These are phyloP conservation scores for Rhynchophorus ferrugineus DNA, from an alignment of 1,140 invertebrate species.

Conservation along the genomic window DNA sequence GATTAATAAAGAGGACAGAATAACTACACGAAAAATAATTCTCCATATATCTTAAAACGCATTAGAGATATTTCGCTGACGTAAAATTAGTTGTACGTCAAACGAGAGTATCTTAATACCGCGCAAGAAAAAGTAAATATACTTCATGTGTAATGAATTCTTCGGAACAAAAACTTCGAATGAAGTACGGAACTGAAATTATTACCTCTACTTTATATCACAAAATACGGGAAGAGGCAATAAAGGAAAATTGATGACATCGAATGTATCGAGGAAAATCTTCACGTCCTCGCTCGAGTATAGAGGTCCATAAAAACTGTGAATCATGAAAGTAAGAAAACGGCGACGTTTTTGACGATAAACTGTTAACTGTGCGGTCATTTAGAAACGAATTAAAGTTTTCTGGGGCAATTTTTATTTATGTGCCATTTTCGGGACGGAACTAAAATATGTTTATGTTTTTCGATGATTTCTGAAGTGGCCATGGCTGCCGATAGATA, in stretches of 20 bases:
- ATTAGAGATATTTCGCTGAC: no score
- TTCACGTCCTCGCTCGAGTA: conserved; percentile 17
- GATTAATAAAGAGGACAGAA: no score
- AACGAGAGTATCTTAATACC: no score
- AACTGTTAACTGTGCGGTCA: conserved; percentile 22
- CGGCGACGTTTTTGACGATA: conserved; percentile 19
- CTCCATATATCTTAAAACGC: no score
- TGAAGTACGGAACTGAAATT: background rate
- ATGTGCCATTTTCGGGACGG: conserved; percentile 10
- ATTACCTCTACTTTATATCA: background rate
- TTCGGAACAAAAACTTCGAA: no score
- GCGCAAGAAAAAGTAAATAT: no score
- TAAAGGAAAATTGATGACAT: background rate
- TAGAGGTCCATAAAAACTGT: conserved; percentile 20
- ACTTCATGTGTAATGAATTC: no score
- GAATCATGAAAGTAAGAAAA: conserved; percentile 19
- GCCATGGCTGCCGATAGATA: background rate
- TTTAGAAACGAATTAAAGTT: conserved; percentile 22
- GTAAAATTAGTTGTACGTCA: no score
- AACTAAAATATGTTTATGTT: conserved; percentile 14
- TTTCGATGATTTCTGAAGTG: conserved; percentile 1
- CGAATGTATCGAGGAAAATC: conserved; percentile 15
- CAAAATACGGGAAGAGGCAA: background rate
- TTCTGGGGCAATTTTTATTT: conserved; percentile 22
- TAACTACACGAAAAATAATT: no score